phyloP scores from a whole-genome alignment of 2,797 vertebrate genomes.

The Pipistrellus nathusii region DNA sequence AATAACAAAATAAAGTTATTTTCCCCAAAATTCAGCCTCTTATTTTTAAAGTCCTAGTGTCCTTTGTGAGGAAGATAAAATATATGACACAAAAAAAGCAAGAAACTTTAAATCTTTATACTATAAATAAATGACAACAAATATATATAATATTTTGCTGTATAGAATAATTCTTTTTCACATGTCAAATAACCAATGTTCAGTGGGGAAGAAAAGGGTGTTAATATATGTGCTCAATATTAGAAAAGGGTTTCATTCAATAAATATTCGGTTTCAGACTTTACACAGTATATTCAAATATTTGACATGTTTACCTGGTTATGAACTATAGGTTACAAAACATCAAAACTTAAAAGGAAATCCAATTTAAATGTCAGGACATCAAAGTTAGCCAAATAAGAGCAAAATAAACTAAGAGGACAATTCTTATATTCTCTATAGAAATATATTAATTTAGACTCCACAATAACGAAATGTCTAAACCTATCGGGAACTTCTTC shows the following conservation, averaged over 20 bases:
- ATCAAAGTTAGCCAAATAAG: slow-evolving; percentile 60
- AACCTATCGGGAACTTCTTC: slow-evolving; percentile 25
- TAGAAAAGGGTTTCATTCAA: slow-evolving; percentile 16
- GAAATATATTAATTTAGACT: slow-evolving; percentile 37
- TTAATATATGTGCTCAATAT: not conserved
- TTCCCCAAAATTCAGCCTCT: not conserved
- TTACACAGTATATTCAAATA: slow-evolving; percentile 54
- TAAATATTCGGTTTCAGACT: slow-evolving; percentile 44
- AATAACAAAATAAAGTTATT: slow-evolving; percentile 20
- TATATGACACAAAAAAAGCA: slow-evolving; percentile 18
- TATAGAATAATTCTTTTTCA: slow-evolving; percentile 36
- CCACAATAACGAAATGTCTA: slow-evolving; percentile 29
- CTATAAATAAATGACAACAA: slow-evolving; percentile 14
- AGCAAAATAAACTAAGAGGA: slow-evolving; percentile 49
- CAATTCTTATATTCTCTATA: not conserved
- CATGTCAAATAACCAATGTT: slow-evolving; percentile 22
- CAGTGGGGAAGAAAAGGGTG: not conserved
- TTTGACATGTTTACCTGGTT: slow-evolving; percentile 53
- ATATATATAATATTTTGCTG: not conserved
- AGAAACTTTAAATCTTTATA: slow-evolving; percentile 44
- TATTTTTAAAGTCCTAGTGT: not conserved
- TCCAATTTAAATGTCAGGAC: slow-evolving; percentile 40
- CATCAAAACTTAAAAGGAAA: slow-evolving; percentile 58
- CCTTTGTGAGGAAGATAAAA: slow-evolving; percentile 51
- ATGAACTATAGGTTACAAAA: slow-evolving; percentile 43